These are phyloP conservation scores for Gadus macrocephalus DNA, from an alignment of 2,113 vertebrate species.

Conservation along the genomic window DNA sequence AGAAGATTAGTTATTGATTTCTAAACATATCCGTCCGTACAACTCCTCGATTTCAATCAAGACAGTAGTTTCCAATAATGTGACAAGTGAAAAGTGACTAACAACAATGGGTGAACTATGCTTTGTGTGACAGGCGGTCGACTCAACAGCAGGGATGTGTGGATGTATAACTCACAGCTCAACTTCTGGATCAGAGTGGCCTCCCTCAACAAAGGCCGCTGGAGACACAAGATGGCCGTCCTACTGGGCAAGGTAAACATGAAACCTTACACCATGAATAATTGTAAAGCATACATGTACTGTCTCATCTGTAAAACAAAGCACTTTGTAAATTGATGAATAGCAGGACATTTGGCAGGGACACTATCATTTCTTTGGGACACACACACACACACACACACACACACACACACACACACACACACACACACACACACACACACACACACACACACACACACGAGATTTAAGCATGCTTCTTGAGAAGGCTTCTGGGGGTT, in stretches of 20 bases:
- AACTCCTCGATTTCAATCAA: too few relatives aligned
- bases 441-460: not conserved
- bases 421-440: not conserved
- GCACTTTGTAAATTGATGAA: too few relatives aligned
- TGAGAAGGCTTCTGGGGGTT: not conserved
- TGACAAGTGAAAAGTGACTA: too few relatives aligned
- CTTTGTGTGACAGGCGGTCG: slow-evolving; percentile 82
- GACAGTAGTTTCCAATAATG: too few relatives aligned
- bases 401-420: not conserved
- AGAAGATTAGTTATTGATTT: not conserved
- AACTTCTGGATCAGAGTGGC: slow-evolving; percentile 98
- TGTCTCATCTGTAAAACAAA: too few relatives aligned
- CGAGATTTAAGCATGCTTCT: slow-evolving; percentile 16
- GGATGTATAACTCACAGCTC: slow-evolving; percentile 98
- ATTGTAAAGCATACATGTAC: too few relatives aligned
- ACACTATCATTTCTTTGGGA: too few relatives aligned
- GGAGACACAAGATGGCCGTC: slow-evolving; percentile 98
- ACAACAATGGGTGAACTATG: not conserved
- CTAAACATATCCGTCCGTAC: too few relatives aligned
- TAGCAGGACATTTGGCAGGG: too few relatives aligned
- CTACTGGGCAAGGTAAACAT: slow-evolving; percentile 92
- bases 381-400: too few relatives aligned
- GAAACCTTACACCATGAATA: too few relatives aligned
- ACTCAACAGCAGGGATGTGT: slow-evolving; percentile 95
- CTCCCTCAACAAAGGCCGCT: slow-evolving; percentile 95